Percentiles rank a stretch among this genome's conserved stretches.
Conservation (phyloP, 2,113 vertebrate species). For the Colaptes auratus region DNA sequence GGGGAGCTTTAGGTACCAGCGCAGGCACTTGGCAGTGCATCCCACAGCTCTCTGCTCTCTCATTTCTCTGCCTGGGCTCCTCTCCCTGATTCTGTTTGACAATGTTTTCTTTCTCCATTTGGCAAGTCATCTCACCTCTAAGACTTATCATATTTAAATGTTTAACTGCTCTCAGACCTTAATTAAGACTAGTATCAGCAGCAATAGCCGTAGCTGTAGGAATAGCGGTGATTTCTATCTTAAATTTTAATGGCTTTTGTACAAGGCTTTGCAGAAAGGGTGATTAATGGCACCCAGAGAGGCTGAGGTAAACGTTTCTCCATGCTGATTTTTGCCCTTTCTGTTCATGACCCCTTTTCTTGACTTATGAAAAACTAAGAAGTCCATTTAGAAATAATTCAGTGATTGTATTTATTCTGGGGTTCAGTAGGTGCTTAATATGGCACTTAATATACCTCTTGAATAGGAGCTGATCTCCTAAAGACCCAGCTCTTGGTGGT, state of each 20-base stretch:
- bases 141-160: slow-evolving; percentile 43
- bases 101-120: slow-evolving; percentile 30
- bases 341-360: not conserved
- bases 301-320: slow-evolving; percentile 59
- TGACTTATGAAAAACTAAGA: slow-evolving; percentile 30
- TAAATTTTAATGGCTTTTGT: slow-evolving; percentile 64
- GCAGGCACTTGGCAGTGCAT: accelerated
- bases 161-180: slow-evolving; percentile 47
- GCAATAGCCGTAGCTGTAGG: slow-evolving; percentile 19
- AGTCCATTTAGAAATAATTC: slow-evolving; percentile 59
- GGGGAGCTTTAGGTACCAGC: accelerated
- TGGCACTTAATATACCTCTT: slow-evolving; percentile 34
- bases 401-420: slow-evolving; percentile 25
- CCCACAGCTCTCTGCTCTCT: not conserved
- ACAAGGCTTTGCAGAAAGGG: slow-evolving; percentile 20
- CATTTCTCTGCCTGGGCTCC: not conserved
- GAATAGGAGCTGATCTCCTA: slow-evolving; percentile 36
- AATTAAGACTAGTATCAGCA: slow-evolving; percentile 62
- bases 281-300: slow-evolving; percentile 59
- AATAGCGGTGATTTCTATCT: slow-evolving; percentile 36
- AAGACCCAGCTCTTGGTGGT: slow-evolving; percentile 35
- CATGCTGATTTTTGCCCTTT: slow-evolving; percentile 34
- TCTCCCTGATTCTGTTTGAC: not conserved
- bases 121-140: slow-evolving; percentile 18
- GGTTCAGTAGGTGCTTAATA: slow-evolving; percentile 54